Evolutionary conservation across 2,113 vertebrate species (phyloP), one percentile per base, ranked within the genome.

Genomic region (Gallinago media): DNA sequence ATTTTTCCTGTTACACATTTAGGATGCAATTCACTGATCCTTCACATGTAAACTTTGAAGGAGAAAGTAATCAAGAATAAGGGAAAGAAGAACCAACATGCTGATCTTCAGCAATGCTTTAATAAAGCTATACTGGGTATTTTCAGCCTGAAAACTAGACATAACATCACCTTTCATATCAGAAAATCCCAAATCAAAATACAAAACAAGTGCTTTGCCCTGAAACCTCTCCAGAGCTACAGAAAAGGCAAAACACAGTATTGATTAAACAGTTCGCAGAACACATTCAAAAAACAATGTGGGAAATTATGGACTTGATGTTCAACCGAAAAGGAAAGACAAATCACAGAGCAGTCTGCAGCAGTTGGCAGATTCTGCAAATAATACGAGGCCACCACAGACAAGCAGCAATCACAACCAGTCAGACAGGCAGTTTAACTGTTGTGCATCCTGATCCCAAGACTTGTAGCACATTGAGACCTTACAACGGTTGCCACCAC

Each of bases 191-290:
- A 73, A 85, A 63, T 12, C 50, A 67, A 59, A 54, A 74, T 3
- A 49, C 12, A 15, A 34, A 70, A 9, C 44, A 85, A 83, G 8
- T 55, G 40, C 32, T 94, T 94, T 91, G 36, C 44, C 58, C 66
- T 76, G 71, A 70, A 92, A 89, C 27, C 32, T 13, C 87, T 6
- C 36, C 46, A 85, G 44, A 89, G 49, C 58, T 89, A 73, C 89
- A 65, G 78, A 93, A 70, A n/a, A 65, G 76, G 74, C 54, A 85
- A 93, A 87, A 76, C 54, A 77, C 26, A 40, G 65, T 42, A 77
- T 29, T 79, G 62, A 79, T 61, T 52, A 62, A 95, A 85, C 40
- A 70, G 81, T 73, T 85, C 65, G 52, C 46, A 61, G 61, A 88
- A 80, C 62, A 84, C n/a, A 38, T 61, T 93, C 12, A 16, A 65